Evolutionary conservation across 2,797 vertebrate species (phyloP), one percentile per base, ranked within the genome.

Genomic region (Salarias fasciatus): DNA sequence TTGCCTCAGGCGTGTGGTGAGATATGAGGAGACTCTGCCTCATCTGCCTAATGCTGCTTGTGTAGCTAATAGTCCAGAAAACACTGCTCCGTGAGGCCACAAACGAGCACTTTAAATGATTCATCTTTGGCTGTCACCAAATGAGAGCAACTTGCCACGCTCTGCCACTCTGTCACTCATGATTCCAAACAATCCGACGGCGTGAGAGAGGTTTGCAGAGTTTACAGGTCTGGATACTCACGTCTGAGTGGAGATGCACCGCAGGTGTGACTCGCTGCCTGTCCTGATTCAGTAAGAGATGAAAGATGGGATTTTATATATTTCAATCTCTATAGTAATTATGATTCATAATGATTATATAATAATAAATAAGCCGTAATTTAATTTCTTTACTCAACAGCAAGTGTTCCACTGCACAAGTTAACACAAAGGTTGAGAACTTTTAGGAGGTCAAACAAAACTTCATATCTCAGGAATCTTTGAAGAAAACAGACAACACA

Each of bases 51-150:
- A 91, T 92, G 90, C 91, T 87, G 87, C 87, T 91, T 90, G 84
- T 91, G 86, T 85, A 92, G 85, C 86, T 90, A 91, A 91, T 88
- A 90, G 86, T 86, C 86, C 86, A 92, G 85, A 91, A 89, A 90
- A 89, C 82, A 81, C 72, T 77, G 81, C 85, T 85, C 84, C 69
- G 80, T 75, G 63, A 68, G 75, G 75, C 85, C 61, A 59, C 72
- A 74, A 86, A 79, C 65, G 30, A 70, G 57, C 76, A 75, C 82
- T 82, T 84, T 79, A 79, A 88, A 88, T 87, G 77, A 90, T 91
- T 90, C 82, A 88, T 90, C 80, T 84, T 60, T 53, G 68, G 77
- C 69, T 82, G 82, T 85, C 87, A 74, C 80, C 67, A 66, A 70
- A 80, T 56, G 75, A 82, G 63, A 74, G 66, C 64, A 53, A 60